Conservation (phyloP, 2,113 vertebrate genomes). For the Microtus montanus region DNA sequence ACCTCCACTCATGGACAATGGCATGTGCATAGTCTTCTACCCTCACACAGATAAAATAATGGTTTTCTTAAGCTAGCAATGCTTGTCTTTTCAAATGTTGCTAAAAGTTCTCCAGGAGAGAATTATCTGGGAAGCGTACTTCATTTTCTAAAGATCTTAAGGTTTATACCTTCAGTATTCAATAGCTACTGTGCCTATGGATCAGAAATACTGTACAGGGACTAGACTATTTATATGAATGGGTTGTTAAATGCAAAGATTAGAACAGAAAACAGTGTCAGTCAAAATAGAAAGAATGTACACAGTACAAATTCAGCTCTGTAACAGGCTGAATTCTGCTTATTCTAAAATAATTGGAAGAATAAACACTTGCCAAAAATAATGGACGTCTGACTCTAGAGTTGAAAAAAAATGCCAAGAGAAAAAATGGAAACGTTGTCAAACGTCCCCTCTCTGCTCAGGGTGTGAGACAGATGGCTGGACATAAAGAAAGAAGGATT, state of each 20-base stretch:
- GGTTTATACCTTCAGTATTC: neutral
- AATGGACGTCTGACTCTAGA: conserved; percentile 40
- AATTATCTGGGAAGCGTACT: conserved; percentile 22
- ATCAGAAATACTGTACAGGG: neutral
- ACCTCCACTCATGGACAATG: neutral
- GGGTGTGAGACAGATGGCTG: neutral
- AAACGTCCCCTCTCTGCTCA: neutral
- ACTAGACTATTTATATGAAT: conserved; percentile 30
- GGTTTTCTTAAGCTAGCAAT: neutral
- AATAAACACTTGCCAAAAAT: conserved; percentile 56
- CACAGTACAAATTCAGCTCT: conserved; percentile 43
- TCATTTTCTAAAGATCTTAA: neutral
- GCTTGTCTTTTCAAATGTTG: neutral
- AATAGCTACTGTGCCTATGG: neutral
- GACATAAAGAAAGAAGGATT: neutral
- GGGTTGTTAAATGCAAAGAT: conserved; percentile 39
- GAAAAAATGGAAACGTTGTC: conserved; percentile 25
- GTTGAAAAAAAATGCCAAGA: conserved; percentile 33
- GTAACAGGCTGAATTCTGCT: conserved; percentile 28
- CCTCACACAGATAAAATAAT: neutral
- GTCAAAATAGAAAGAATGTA: conserved; percentile 61
- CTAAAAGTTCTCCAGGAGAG: neutral
- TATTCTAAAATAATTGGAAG: conserved; percentile 50
- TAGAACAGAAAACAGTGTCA: conserved; percentile 40
- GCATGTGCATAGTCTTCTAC: too few relatives aligned